Evolutionary conservation across 2,888 invertebrate genomes (phyloP).

Genomic region (Drosophila monieri): DNA sequence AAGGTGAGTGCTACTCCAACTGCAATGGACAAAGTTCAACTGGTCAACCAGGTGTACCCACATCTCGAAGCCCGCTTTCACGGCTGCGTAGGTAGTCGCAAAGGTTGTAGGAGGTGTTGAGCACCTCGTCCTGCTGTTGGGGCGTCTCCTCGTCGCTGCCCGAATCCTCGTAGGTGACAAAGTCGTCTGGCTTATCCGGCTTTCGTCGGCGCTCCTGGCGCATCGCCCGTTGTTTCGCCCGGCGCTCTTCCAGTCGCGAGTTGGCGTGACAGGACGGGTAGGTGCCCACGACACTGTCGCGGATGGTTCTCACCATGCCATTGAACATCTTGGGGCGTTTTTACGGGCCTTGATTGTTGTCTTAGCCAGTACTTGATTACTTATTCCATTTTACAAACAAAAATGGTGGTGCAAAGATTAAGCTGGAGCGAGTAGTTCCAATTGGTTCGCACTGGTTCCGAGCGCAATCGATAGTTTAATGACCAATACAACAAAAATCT

Average conservation of each 20-base stretch:
- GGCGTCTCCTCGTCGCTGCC: constrained; percentile 93
- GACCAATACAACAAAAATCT: neutral
- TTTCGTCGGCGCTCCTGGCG: constrained; percentile 89
- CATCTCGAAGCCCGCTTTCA: constrained; percentile 89
- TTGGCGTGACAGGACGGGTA: constrained; percentile 91
- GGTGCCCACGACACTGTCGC: constrained; percentile 87
- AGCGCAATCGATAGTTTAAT: neutral
- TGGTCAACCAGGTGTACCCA: constrained; percentile 62
- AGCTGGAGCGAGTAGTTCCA: constrained; percentile 2
- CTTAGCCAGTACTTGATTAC: constrained; percentile 12
- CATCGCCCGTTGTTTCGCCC: constrained; percentile 85
- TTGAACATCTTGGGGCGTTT: constrained; percentile 72
- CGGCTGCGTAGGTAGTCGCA: constrained; percentile 93
- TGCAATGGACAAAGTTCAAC: constrained; percentile 12
- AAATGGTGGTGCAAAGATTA: constrained; percentile 44
- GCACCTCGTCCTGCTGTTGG: constrained; percentile 88
- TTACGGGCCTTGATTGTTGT: constrained; percentile 4
- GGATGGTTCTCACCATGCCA: constrained; percentile 83
- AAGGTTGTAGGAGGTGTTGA: constrained; percentile 93
- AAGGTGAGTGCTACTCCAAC: neutral
- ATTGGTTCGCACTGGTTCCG: neutral
- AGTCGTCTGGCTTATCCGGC: constrained; percentile 95
- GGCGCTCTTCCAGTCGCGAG: constrained; percentile 90
- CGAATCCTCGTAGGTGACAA: constrained; percentile 94
- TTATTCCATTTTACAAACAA: constrained; percentile 46